Percentiles rank a stretch among this genome's conserved stretches.
Conservation (phyloP, 2,113 vertebrate species). For the Sarotherodon lohbergeri region DNA sequence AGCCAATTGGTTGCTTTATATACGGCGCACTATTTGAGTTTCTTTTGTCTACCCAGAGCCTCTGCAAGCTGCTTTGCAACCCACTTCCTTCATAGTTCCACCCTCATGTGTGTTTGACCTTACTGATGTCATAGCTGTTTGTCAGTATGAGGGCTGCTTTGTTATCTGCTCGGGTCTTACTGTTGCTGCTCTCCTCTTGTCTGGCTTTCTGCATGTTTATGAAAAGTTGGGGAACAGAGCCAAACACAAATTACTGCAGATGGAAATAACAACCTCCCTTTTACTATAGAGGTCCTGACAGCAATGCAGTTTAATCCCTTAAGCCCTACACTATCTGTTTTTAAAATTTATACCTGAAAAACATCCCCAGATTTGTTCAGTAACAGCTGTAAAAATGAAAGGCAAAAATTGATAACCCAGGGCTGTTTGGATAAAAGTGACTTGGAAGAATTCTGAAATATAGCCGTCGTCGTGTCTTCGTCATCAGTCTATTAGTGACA, state of each 20-base stretch:
- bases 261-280: not conserved
- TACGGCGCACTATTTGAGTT: not conserved
- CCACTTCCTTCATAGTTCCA: not conserved
- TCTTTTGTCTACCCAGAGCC: not conserved
- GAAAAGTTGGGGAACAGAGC: not conserved
- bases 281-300: not conserved
- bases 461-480: rapidly evolving
- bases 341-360: not conserved
- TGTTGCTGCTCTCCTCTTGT: not conserved
- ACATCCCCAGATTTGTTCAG: not conserved
- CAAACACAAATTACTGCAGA: not conserved
- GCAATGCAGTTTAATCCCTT: not conserved
- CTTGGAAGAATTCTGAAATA: not conserved
- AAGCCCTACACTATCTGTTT: not conserved
- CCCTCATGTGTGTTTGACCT: not conserved
- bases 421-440: not conserved
- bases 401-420: not conserved
- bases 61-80: not conserved
- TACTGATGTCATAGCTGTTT: not conserved
- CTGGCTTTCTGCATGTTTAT: not conserved
- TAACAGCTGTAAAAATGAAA: not conserved
- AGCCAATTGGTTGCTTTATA: not conserved
- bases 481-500: not conserved
- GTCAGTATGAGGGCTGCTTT: not conserved
- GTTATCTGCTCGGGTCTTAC: not conserved